Conservation (phyloP, 2,888 invertebrate species). For the Rhamnusium bicolor region DNA sequence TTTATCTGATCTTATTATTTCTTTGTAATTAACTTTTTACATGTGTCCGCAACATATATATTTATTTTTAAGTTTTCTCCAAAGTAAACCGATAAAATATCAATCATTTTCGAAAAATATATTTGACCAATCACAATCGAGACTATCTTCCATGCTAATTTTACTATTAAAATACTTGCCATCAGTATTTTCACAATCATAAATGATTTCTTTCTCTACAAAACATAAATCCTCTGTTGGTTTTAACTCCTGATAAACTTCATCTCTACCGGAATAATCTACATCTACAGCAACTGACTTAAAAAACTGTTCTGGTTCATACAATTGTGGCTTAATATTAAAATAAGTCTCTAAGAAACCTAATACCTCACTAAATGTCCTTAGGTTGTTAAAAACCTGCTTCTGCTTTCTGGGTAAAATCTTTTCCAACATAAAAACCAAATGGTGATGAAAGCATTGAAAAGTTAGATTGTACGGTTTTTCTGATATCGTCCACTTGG, state of each 20-base stretch:
- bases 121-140: conserved; percentile 60
- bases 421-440: conserved; percentile 95
- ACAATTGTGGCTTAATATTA: conserved; percentile 69
- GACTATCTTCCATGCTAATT: conserved; percentile 44
- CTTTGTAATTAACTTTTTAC: not conserved
- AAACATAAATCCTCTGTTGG: conserved; percentile 34
- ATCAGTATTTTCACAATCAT: conserved; percentile 53
- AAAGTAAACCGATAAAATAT: not conserved
- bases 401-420: conserved; percentile 82
- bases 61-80: not conserved
- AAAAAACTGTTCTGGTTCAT: conserved; percentile 58
- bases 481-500: conserved; percentile 65
- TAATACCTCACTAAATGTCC: conserved; percentile 79
- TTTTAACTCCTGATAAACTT: conserved; percentile 58
- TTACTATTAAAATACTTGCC: conserved; percentile 66
- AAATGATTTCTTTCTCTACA: conserved; percentile 32
- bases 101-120: conserved; percentile 63
- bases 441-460: conserved; percentile 94
- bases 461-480: conserved; percentile 79
- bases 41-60: not conserved
- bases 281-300: conserved; percentile 52
- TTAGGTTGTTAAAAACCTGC: conserved; percentile 84
- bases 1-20: too few species aligned
- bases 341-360: conserved; percentile 79
- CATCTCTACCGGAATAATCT: conserved; percentile 58